A percentile compares a stretch with the other conserved stretches of the same genome.
phyloP scores from a whole-genome alignment of 2,888 invertebrate species.

The Parnassius apollo region DNA sequence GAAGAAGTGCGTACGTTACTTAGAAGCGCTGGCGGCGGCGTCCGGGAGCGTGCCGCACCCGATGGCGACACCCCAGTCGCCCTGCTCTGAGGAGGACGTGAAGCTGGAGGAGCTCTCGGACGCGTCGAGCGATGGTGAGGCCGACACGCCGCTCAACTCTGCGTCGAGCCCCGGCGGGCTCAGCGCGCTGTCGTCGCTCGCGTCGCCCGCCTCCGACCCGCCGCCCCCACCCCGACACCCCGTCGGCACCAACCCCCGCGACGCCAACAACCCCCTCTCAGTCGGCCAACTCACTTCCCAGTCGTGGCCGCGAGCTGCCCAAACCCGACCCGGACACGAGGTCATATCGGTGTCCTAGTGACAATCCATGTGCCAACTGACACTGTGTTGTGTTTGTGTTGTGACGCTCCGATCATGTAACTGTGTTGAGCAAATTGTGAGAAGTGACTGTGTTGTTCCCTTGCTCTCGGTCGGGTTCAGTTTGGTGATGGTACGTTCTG shows the following conservation, averaged over 20 bases:
- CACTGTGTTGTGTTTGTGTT: conserved; percentile 18
- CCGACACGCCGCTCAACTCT: conserved; percentile 75
- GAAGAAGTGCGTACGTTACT: conserved; percentile 98
- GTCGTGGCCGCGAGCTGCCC: conserved; percentile 68
- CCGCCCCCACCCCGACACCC: conserved; percentile 84
- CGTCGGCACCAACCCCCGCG: conserved; percentile 94
- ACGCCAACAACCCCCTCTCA: conserved; percentile 95
- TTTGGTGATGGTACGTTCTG: conserved; percentile 15
- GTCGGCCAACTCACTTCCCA: conserved; percentile 94
- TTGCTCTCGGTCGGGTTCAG: neutral
- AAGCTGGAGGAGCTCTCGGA: conserved; percentile 86
- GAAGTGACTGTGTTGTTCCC: conserved; percentile 9
- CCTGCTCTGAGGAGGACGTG: conserved; percentile 88
- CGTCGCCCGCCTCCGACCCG: conserved; percentile 89
- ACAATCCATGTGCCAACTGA: conserved; percentile 38
- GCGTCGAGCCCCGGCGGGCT: conserved; percentile 76
- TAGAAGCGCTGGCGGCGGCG: conserved; percentile 89
- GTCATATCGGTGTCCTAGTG: conserved; percentile 78
- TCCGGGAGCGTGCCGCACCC: conserved; percentile 87
- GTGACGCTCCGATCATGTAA: neutral
- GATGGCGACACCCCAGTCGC: conserved; percentile 89
- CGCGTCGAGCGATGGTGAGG: conserved; percentile 79
- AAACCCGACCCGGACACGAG: conserved; percentile 63
- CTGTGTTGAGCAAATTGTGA: neutral
- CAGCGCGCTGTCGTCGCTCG: conserved; percentile 80